These are phyloP conservation scores for Ctenochaetus hawaiiensis DNA, from an alignment of 2,797 vertebrate genomes.

Conservation along the genomic window DNA sequence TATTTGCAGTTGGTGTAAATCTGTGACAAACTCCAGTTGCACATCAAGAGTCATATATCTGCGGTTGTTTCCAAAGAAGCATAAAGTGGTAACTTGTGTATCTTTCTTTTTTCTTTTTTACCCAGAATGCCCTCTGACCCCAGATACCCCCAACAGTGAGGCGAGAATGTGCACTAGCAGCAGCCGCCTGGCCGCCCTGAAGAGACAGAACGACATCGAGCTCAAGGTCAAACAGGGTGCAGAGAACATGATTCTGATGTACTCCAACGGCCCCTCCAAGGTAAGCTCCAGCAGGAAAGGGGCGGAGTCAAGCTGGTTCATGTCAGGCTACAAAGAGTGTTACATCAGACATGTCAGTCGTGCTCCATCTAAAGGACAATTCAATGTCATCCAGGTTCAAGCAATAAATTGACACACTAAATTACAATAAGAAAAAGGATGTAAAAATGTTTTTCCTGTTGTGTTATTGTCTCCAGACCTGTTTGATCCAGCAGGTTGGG, in stretches of 20 bases:
- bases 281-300: slow-evolving; percentile 73
- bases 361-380: not conserved
- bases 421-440: no score
- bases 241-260: slow-evolving; percentile 99
- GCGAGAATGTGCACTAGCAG: slow-evolving; percentile 89
- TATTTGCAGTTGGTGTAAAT: slow-evolving; percentile 45
- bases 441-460: no score
- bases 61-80: slow-evolving; percentile 20
- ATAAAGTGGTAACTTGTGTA: not conserved
- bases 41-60: slow-evolving; percentile 13
- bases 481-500: no score
- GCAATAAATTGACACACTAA: no score
- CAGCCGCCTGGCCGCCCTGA: slow-evolving; percentile 92
- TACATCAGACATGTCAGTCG: not conserved
- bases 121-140: slow-evolving; percentile 94
- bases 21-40: slow-evolving; percentile 34
- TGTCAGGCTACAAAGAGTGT: not conserved
- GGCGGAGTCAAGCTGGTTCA: slow-evolving; percentile 18
- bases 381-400: not conserved
- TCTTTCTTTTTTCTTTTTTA: slow-evolving; percentile 12
- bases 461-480: no score
- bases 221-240: slow-evolving; percentile 98
- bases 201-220: slow-evolving; percentile 97
- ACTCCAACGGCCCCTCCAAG: slow-evolving; percentile 96
- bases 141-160: slow-evolving; percentile 95